Conservation (phyloP, 2,797 vertebrate species). For the Sciurus vulgaris region DNA sequence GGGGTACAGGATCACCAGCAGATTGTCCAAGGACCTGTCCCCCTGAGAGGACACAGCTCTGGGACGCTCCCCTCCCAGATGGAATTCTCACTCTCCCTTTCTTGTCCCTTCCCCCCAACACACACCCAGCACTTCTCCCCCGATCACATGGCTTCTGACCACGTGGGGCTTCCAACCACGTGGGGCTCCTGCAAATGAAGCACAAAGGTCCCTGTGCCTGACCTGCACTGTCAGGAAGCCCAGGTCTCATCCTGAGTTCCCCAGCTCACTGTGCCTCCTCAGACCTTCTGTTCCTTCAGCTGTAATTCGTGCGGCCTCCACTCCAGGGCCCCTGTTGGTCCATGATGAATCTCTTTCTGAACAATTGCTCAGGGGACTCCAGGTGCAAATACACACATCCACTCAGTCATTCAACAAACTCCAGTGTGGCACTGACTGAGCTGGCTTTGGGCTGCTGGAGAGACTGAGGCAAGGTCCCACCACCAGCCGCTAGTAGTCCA, state of each 20-base stretch:
- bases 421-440: accelerated
- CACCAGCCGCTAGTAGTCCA: accelerated
- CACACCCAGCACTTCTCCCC: accelerated
- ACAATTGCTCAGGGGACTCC: neutral
- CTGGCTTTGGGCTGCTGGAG: neutral
- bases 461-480: accelerated
- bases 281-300: neutral
- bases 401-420: neutral
- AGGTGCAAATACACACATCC: accelerated
- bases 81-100: neutral
- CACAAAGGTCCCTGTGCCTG: no score
- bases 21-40: neutral
- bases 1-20: neutral
- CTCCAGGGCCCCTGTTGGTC: neutral
- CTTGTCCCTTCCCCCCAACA: neutral
- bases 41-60: neutral
- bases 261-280: accelerated
- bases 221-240: neutral
- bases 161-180: no score
- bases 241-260: neutral
- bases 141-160: neutral
- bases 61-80: accelerated
- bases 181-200: neutral
- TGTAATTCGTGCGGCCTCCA: neutral
- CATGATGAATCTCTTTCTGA: neutral